These are phyloP conservation scores for Pantherophis alleghaniensis DNA, from an alignment of 2,797 vertebrate species.

Conservation along the genomic window DNA sequence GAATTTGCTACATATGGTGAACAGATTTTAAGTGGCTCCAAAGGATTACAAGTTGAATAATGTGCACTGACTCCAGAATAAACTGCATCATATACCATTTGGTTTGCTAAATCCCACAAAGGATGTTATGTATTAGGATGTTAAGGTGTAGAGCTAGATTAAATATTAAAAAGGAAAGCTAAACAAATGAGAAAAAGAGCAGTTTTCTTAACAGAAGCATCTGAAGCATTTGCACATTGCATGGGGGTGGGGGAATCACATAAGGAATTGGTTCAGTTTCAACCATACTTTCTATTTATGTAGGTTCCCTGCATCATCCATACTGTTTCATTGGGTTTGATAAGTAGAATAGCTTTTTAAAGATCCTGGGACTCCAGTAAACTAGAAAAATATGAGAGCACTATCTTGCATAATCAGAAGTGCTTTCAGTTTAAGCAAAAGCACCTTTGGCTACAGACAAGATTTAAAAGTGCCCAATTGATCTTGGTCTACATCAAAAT, in stretches of 20 bases:
- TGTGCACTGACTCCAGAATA: neutral
- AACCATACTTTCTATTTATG: neutral
- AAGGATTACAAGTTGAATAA: neutral
- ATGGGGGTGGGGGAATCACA: neutral
- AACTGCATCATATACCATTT: neutral
- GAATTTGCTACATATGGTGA: neutral
- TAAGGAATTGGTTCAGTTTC: neutral
- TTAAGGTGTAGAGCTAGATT: neutral
- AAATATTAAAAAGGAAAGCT: neutral
- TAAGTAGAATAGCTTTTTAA: neutral
- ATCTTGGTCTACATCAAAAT: neutral
- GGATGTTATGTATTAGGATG: neutral
- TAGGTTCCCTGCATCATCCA: neutral
- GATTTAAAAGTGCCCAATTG: neutral
- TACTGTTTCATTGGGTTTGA: neutral
- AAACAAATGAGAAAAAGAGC: neutral
- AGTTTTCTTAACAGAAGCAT: neutral
- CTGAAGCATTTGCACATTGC: neutral
- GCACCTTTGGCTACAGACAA: neutral
- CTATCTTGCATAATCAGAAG: neutral
- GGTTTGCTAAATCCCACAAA: neutral
- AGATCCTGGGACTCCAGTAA: neutral
- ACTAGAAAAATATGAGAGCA: neutral
- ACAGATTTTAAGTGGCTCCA: neutral
- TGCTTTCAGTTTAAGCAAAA: neutral